These are phyloP conservation scores for Agelastica alni DNA, from an alignment of 2,888 invertebrate genomes.

Conservation along the genomic window DNA sequence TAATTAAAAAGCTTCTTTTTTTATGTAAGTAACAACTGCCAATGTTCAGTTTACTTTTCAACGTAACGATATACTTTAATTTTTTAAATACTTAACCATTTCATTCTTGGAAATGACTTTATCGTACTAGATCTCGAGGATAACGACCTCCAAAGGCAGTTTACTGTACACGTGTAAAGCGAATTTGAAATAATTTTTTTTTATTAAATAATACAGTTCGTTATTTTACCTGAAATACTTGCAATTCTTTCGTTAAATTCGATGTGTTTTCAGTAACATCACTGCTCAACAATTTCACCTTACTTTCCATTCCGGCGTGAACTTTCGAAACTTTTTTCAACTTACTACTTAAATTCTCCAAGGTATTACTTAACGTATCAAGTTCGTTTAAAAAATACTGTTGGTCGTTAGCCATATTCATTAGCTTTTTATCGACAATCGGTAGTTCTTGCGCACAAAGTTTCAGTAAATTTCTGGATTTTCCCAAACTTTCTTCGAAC, in stretches of 20 bases:
- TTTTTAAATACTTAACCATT: too few species aligned
- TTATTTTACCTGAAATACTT: conserved; percentile 10
- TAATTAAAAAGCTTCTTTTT: too few species aligned
- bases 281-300: conserved; percentile 20
- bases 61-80: too few species aligned
- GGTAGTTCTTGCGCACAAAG: conserved; percentile 4
- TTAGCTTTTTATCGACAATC: conserved; percentile 11
- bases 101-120: too few species aligned
- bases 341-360: conserved; percentile 23
- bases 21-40: too few species aligned
- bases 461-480: conserved; percentile 12
- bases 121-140: too few species aligned
- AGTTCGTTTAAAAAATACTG: conserved; percentile 19
- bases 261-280: not conserved
- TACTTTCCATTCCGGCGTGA: conserved; percentile 21
- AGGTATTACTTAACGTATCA: conserved; percentile 13
- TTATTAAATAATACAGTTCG: too few species aligned
- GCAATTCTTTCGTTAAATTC: conserved; percentile 1
- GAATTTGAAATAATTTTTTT: not conserved
- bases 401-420: conserved; percentile 23
- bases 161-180: not conserved
- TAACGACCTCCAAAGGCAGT: too few species aligned
- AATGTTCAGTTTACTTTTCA: too few species aligned
- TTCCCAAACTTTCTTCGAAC: conserved; percentile 7
- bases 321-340: conserved; percentile 24